Conservation (phyloP, 2,113 vertebrate species). For the Sterrhoptilus dennistouni region DNA sequence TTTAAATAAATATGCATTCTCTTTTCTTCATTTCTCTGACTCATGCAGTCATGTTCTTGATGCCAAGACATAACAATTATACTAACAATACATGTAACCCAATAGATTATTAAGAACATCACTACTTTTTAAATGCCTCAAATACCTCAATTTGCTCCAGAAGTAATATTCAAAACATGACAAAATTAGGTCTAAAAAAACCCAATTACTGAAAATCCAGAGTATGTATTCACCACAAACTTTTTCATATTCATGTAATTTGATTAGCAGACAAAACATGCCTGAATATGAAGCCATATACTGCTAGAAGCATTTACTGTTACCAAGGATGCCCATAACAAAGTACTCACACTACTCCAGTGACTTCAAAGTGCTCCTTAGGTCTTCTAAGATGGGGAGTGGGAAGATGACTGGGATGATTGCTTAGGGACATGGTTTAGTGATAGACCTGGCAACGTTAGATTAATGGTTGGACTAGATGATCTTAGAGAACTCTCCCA, state of each 20-base stretch:
- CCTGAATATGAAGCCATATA: neutral
- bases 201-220: neutral
- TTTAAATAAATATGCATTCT: neutral
- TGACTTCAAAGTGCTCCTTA: neutral
- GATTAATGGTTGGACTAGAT: neutral
- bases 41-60: neutral
- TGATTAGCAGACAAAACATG: neutral
- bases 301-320: neutral
- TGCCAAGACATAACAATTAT: neutral
- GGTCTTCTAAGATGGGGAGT: neutral
- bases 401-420: neutral
- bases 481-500: neutral
- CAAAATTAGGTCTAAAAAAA: neutral
- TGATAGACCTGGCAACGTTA: neutral
- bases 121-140: neutral
- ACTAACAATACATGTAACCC: neutral
- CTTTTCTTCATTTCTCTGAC: neutral
- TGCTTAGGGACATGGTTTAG: neutral
- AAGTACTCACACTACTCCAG: neutral
- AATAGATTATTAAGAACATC: neutral
- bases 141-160: neutral
- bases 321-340: neutral
- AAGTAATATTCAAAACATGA: neutral
- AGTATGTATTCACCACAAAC: neutral
- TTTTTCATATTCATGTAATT: neutral